Base-by-base conservation (phyloP, 2,888 invertebrate genomes). In the Galerucella nymphaeae region DNA sequence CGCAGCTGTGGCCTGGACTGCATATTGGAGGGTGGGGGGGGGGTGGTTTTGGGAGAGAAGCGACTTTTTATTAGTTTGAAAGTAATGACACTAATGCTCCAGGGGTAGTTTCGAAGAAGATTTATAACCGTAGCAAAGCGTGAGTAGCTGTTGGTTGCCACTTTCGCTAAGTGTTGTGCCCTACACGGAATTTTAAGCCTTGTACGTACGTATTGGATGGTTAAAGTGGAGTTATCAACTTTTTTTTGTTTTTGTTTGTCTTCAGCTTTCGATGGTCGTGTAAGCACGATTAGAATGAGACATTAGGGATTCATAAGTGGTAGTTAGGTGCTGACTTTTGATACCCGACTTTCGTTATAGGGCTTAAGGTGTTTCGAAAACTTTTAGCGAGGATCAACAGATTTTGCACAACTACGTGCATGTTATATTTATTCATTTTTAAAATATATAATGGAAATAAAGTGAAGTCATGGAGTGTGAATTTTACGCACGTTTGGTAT, bases 1-100 rank as follows among this genome's bases (percentile, higher is more conserved):
- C 77, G 73, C 80, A 80, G 79, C 78, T 80, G 79, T 76, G 80
- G 75, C 78, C 78, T 74, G 75, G 42, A 42, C 61, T 63, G 53
- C 62, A 75, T 71, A 73, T 70, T 55, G 66, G 70, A 58, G 74
- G 53, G 71, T 53, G 66, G 71, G 41, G 66, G 66, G 70, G 62
- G 74, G 53, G 71, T 53, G 66, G 71, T 53, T 45, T 45, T 57
- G 70, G 66, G 66, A 63, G 71, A 70, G 72, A 38, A 67, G 59
- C 72, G 73, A 75, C 73, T 77, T 77, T 77, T 77, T 77, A 77
- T 77, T 77, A 77, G 76, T 77, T 77, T 72, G 62, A 74, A 77
- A 77, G 72, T 77, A 74, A 74, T 72, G 76, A 75, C 76, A 72
- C 72, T 73, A 76, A 75, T 74, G 72, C 72, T 73, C 63, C 75